phyloP scores from a whole-genome alignment of 2,113 vertebrate genomes.

The Cnemophilus loriae region DNA sequence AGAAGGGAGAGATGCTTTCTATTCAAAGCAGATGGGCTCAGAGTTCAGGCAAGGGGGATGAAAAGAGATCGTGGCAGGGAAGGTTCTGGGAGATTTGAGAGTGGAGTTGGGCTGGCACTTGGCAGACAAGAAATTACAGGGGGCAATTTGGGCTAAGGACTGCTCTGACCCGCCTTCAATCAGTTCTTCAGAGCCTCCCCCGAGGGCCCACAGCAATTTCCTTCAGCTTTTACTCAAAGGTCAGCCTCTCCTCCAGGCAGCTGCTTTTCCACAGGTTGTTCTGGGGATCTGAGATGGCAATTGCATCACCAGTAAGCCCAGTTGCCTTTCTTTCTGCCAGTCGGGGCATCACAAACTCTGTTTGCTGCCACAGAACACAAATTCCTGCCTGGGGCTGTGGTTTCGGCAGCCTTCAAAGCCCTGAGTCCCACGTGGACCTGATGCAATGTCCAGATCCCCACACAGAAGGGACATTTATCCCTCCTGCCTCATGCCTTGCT shows the following conservation, averaged over 20 bases:
- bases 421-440: not conserved
- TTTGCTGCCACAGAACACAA: not conserved
- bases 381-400: not conserved
- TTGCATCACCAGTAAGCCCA: not conserved
- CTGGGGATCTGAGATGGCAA: not conserved
- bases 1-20: not conserved
- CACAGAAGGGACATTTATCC: not conserved
- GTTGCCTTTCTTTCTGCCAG: not conserved
- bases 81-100: not conserved
- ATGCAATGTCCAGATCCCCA: not conserved
- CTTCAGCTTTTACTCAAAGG: constrained; percentile 7
- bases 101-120: not conserved
- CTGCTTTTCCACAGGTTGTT: not conserved
- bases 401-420: not conserved
- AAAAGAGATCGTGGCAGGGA: not conserved
- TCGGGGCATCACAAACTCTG: not conserved
- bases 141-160: constrained; percentile 1
- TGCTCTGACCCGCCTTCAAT: not conserved
- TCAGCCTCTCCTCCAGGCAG: constrained; percentile 7
- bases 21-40: not conserved
- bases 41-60: not conserved
- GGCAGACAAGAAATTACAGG: not conserved
- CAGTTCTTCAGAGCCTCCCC: not conserved
- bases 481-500: not conserved
- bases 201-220: constrained; percentile 15